Conservation (phyloP, 2,888 invertebrate genomes). For the Mimas tiliae region DNA sequence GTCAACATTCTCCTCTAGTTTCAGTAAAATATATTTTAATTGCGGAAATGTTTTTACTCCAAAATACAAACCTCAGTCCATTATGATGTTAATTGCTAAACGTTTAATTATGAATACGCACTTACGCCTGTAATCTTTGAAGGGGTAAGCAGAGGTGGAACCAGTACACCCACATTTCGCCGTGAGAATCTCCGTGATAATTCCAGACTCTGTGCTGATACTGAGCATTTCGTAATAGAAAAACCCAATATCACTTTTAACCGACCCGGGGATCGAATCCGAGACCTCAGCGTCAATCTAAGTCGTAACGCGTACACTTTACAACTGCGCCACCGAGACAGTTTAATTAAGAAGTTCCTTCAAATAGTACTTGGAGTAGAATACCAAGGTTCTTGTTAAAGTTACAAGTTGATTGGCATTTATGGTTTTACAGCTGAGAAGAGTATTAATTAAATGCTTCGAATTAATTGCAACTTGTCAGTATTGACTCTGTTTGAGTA, state of each 20-base stretch:
- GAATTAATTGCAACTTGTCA: neutral
- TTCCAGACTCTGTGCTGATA: too few species aligned
- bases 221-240: too few species aligned
- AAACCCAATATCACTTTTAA: too few species aligned
- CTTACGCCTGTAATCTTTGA: too few species aligned
- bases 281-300: too few species aligned
- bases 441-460: neutral
- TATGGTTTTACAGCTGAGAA: neutral
- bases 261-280: too few species aligned
- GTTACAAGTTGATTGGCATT: constrained; percentile 8
- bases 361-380: constrained; percentile 18
- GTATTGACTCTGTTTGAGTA: too few species aligned
- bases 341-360: constrained; percentile 28
- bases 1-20: neutral
- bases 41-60: neutral
- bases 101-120: constrained; percentile 28
- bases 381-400: constrained; percentile 1
- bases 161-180: too few species aligned
- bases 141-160: too few species aligned
- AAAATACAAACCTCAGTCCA: constrained; percentile 3
- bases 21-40: neutral
- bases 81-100: constrained; percentile 17
- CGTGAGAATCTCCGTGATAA: too few species aligned
- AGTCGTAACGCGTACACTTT: too few species aligned
- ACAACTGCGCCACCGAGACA: too few species aligned